Base-by-base conservation (phyloP, 2,113 vertebrate species). In the Naja naja region DNA sequence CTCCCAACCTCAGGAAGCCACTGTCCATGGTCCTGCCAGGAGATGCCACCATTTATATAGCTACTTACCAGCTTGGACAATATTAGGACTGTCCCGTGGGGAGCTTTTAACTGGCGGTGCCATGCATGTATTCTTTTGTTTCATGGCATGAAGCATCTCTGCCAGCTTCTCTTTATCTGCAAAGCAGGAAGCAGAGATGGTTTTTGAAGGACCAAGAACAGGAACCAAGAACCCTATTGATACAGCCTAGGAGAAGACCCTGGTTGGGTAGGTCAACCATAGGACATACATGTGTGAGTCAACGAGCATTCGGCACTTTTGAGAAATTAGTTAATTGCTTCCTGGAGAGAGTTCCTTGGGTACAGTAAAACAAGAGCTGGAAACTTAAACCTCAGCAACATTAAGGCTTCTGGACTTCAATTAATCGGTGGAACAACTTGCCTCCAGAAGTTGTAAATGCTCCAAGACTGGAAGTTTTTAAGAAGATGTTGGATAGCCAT, bases 91-190 rank as follows among this genome's bases (percentile, higher is more conserved):
- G 97, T 98, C 98, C 97, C 98, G 98, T 18, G 98, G 97, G 89
- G 98, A 97, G 95, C 97, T 98, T 96, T 98, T 98, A 97, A 98
- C 97, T 96, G 98, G 97, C 93, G 97, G 98, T 3, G 98, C 96
- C 0, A 96, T 94, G 0, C 97, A 96, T 0, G 95, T 94, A 52
- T 95, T 98, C 97, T 98, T 99, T 97, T 99, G 99, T 97, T 99
- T 99, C 97, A 99, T 98, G 95, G 98, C 98, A 92, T 98, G 98
- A 55, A 99, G 98, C 97, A 99, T 98, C 97, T 99, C 99, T 93
- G 98, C 98, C 95, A 99, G 98, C 92, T 98, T 98, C 97, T 99
- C 98, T 96, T 98, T 99, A 97, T 99, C 99, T 99, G 96, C 10
- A 4, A 95, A 94, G 94, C 96, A 95, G 96, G 96, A 96, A 96